These are phyloP conservation scores for Callyntrura guangdongensis DNA, from an alignment of 2,888 invertebrate genomes.

Conservation along the genomic window DNA sequence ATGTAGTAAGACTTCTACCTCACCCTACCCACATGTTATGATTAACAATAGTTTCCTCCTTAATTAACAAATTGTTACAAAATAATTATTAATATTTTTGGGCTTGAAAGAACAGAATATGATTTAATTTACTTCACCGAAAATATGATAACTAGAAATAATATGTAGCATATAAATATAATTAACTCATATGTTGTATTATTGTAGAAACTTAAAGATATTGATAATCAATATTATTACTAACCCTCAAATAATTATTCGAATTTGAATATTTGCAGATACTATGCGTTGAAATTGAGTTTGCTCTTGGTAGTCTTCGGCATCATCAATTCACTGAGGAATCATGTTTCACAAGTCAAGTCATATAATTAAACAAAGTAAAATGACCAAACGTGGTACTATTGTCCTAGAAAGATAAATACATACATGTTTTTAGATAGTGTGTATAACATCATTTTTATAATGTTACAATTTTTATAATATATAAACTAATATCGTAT, in stretches of 20 bases:
- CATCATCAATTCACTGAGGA: conserved; percentile 54
- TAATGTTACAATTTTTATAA: conserved; percentile 10
- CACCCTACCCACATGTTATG: conserved; percentile 26
- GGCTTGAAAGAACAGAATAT: conserved; percentile 62
- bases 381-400: conserved; percentile 66
- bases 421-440: conserved; percentile 61
- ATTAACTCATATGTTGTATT: background rate
- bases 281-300: conserved; percentile 63
- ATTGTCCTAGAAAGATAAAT: conserved; percentile 72
- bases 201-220: conserved; percentile 39
- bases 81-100: conserved; percentile 42
- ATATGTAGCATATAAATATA: conserved; percentile 49
- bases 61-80: conserved; percentile 27
- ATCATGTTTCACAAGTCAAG: conserved; percentile 64
- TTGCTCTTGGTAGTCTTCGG: conserved; percentile 62
- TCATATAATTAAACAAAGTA: conserved; percentile 72
- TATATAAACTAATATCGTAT: background rate
- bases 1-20: conserved; percentile 45
- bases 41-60: conserved; percentile 10
- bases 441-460: conserved; percentile 30
- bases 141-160: background rate
- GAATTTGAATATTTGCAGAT: conserved; percentile 42
- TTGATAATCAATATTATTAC: conserved; percentile 29
- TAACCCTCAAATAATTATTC: conserved; percentile 55
- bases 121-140: conserved; percentile 63